phyloP scores from a whole-genome alignment of 37 sponge, comb jelly and placozoan species.

The Haliclona indistincta region DNA sequence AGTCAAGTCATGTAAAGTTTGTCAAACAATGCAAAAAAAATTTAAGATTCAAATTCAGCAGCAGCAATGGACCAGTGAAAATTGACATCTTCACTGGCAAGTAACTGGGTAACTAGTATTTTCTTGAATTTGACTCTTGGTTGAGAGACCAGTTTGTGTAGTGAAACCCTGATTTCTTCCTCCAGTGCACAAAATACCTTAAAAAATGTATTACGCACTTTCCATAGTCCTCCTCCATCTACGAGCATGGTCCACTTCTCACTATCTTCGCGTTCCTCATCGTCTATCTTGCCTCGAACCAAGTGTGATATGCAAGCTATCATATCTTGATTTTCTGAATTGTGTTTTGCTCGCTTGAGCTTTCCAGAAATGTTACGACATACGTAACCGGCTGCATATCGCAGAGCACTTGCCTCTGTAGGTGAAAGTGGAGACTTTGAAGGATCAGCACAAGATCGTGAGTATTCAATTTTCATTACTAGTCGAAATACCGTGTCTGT shows the following conservation, averaged over 20 bases:
- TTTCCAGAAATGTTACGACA: conserved; percentile 13
- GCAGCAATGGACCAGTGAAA: not conserved
- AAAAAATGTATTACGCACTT: conserved; percentile 10
- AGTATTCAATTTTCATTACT: not conserved
- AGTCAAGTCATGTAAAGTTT: too few species aligned
- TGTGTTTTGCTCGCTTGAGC: conserved; percentile 12
- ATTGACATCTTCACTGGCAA: not conserved
- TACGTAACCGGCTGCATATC: conserved; percentile 39
- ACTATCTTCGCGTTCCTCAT: not conserved
- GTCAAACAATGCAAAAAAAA: too few species aligned
- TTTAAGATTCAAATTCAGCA: conserved; percentile 14
- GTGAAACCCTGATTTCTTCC: not conserved
- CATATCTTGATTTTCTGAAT: conserved; percentile 18
- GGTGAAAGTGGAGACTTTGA: not conserved
- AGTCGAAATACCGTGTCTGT: conserved; percentile 1
- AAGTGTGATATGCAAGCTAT: conserved; percentile 11
- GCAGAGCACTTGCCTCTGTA: conserved; percentile 18
- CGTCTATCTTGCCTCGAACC: conserved; percentile 6
- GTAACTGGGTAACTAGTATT: too few species aligned
- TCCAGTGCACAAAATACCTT: conserved; percentile 28
- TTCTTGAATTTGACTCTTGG: not conserved
- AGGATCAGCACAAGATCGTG: not conserved
- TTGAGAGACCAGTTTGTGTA: conserved; percentile 3
- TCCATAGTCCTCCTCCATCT: conserved; percentile 41
- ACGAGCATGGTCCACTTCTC: conserved; percentile 12